Evolutionary conservation across 2,888 invertebrate species (phyloP).

Genomic region (Amiota minor): DNA sequence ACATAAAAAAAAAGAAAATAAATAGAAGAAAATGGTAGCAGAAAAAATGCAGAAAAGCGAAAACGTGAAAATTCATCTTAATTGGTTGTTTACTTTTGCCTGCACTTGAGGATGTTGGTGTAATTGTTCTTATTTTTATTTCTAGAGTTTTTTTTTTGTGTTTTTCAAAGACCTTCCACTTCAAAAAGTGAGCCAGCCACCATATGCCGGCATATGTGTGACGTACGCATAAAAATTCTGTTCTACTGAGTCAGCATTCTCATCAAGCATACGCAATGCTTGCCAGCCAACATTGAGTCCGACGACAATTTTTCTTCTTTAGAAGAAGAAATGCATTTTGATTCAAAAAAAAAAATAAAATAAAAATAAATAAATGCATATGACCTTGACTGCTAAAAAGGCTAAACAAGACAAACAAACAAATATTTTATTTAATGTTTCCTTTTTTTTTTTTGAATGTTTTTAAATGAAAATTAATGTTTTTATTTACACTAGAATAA

Average conservation of each 20-base stretch:
- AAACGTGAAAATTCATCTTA: not conserved
- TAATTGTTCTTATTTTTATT: not conserved
- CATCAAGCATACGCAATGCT: not conserved
- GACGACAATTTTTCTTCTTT: no score
- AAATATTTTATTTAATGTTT: no score
- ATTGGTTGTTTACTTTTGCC: slow-evolving; percentile 1
- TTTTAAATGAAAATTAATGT: not conserved
- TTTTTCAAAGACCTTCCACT: not conserved
- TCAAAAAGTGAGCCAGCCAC: no score
- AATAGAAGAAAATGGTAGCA: not conserved
- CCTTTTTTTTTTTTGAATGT: not conserved
- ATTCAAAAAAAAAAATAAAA: not conserved
- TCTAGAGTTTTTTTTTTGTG: not conserved
- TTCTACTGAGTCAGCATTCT: not conserved
- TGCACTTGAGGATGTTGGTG: not conserved
- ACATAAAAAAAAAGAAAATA: not conserved
- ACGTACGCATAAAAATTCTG: not conserved
- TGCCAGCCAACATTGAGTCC: not conserved
- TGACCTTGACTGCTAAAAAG: slow-evolving; percentile 18
- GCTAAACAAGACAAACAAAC: no score
- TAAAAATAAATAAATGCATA: not conserved
- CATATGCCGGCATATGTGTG: not conserved
- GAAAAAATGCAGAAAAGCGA: not conserved
- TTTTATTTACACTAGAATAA: no score
- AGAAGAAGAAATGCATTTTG: no score